These are phyloP conservation scores for Drosophila setifemur DNA, from an alignment of 1,140 invertebrate genomes.

Conservation along the genomic window DNA sequence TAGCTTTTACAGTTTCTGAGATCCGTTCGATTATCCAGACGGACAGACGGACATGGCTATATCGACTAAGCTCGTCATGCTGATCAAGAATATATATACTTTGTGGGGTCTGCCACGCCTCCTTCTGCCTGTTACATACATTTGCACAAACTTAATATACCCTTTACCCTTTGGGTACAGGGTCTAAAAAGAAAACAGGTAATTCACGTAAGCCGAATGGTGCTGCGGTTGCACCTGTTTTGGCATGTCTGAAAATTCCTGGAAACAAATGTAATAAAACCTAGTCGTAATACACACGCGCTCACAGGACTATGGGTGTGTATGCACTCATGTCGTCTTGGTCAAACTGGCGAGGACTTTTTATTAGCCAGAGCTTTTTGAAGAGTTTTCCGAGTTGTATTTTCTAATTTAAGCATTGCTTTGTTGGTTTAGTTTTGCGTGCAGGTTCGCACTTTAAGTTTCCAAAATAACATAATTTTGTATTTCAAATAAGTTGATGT, in stretches of 20 bases:
- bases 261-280: constrained; percentile 81
- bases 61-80: too few species aligned
- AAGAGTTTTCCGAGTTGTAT: constrained; percentile 52
- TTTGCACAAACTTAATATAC: too few species aligned
- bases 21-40: too few species aligned
- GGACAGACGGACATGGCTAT: too few species aligned
- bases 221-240: constrained; percentile 74
- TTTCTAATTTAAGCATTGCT: constrained; percentile 52
- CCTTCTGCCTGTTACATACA: too few species aligned
- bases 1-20: too few species aligned
- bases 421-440: constrained; percentile 63
- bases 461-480: constrained; percentile 52
- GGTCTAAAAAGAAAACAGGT: constrained; percentile 57
- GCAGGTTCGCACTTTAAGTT: constrained; percentile 63
- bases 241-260: constrained; percentile 79
- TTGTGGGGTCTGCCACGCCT: too few species aligned
- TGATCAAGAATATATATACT: too few species aligned
- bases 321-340: neutral
- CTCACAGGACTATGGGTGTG: neutral
- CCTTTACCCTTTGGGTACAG: too few species aligned
- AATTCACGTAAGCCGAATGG: constrained; percentile 58
- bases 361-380: constrained; percentile 66
- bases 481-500: constrained; percentile 60
- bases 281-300: constrained; percentile 65
- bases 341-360: constrained; percentile 53